Conservation (phyloP, 1,140 invertebrate species). For the Diorhabda carinulata region DNA sequence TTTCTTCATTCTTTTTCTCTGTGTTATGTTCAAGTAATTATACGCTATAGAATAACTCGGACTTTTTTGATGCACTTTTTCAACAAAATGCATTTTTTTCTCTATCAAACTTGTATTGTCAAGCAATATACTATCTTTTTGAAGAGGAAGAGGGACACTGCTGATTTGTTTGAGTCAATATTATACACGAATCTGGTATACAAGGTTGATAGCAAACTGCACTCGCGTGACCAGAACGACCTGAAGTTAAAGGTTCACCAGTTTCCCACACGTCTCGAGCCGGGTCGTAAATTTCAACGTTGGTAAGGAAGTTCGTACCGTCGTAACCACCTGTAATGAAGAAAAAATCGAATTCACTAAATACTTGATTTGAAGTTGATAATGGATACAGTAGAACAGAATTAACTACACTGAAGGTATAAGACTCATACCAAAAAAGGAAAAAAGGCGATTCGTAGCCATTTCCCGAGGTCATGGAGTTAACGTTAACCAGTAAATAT, state of each 20-base stretch:
- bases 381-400: background rate
- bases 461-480: too few species aligned
- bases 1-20: too few species aligned
- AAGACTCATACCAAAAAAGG: background rate
- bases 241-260: conserved; percentile 75
- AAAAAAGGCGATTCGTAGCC: background rate
- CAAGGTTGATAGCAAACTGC: conserved; percentile 74
- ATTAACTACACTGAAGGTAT: background rate
- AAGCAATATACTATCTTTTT: background rate
- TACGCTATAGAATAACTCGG: too few species aligned
- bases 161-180: conserved; percentile 3
- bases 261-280: conserved; percentile 68
- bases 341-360: background rate
- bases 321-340: conserved; percentile 74
- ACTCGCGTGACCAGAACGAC: conserved; percentile 83
- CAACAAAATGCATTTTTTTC: too few species aligned
- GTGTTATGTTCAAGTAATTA: too few species aligned
- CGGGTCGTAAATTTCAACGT: conserved; percentile 85
- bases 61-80: too few species aligned
- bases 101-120: too few species aligned
- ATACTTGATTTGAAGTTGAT: background rate
- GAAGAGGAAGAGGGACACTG: background rate
- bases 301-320: conserved; percentile 72
- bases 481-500: too few species aligned
- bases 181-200: conserved; percentile 7